phyloP scores from a whole-genome alignment of 1,140 invertebrate species.

The Hyles euphorbiae region DNA sequence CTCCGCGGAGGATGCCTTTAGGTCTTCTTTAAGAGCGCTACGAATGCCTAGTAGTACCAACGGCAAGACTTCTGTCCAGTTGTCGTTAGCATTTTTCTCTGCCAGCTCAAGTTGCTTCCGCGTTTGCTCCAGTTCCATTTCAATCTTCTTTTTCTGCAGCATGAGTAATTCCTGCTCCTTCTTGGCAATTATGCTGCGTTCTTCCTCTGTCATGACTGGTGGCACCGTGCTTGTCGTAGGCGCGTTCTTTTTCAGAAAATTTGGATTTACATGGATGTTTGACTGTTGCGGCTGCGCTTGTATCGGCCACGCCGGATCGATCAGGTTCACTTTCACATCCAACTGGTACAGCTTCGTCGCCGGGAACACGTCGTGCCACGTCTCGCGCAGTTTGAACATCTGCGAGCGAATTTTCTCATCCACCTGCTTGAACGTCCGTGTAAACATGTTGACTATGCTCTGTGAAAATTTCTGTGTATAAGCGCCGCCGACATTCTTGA shows the following conservation, averaged over 20 bases:
- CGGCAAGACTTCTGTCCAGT: too few species aligned
- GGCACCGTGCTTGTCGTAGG: constrained; percentile 35
- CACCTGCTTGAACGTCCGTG: constrained; percentile 94
- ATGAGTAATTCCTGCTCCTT: constrained; percentile 90
- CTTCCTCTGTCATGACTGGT: constrained; percentile 40
- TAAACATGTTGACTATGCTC: constrained; percentile 91
- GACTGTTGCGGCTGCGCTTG: constrained; percentile 79
- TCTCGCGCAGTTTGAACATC: constrained; percentile 96
- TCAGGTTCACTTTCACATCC: constrained; percentile 89
- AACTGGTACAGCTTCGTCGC: constrained; percentile 91
- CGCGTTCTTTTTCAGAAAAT: constrained; percentile 83
- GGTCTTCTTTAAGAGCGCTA: too few species aligned
- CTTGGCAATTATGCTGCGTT: constrained; percentile 83
- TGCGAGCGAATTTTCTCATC: constrained; percentile 93
- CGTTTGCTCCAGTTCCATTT: constrained; percentile 84
- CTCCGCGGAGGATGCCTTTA: too few species aligned
- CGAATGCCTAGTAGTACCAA: too few species aligned
- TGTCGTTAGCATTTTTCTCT: constrained; percentile 77
- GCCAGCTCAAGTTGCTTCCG: constrained; percentile 80
- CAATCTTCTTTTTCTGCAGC: constrained; percentile 89
- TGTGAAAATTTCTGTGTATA: constrained; percentile 92
- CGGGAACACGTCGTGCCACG: constrained; percentile 95
- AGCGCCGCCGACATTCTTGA: constrained; percentile 94
- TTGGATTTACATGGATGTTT: constrained; percentile 96
- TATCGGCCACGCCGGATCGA: constrained; percentile 97